phyloP scores from a whole-genome alignment of 2,113 vertebrate genomes.

The Ictalurus furcatus region DNA sequence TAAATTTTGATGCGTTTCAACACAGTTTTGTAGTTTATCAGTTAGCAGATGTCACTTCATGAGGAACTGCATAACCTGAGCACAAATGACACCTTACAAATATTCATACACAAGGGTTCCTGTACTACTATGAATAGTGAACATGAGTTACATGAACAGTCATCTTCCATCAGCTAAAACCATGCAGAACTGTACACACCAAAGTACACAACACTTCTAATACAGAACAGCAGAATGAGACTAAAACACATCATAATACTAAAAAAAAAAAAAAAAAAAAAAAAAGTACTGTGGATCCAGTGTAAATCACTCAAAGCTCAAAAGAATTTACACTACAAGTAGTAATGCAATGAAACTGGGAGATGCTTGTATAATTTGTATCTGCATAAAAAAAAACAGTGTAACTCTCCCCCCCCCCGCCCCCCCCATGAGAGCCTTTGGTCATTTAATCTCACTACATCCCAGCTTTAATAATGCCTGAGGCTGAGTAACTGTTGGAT shows the following conservation, averaged over 20 bases:
- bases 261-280: no score
- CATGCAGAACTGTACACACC: conserved; percentile 32
- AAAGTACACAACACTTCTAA: conserved; percentile 35
- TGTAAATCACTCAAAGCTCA: neutral
- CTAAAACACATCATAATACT: neutral
- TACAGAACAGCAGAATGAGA: neutral
- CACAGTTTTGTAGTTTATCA: neutral
- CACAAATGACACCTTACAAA: conserved; percentile 42
- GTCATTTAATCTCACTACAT: neutral
- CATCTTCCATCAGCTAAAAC: neutral
- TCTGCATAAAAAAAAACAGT: conserved; percentile 63
- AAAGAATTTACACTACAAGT: conserved; percentile 3
- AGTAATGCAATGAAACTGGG: neutral
- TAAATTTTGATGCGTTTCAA: neutral
- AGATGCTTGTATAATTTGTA: conserved; percentile 56
- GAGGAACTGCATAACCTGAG: conserved; percentile 13
- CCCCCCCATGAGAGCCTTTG: neutral
- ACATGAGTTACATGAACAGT: conserved; percentile 7
- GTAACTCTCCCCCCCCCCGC: neutral
- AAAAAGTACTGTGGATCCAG: neutral
- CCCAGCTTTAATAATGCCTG: conserved; percentile 16
- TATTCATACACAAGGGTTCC: conserved; percentile 10
- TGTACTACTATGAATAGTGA: conserved; percentile 13
- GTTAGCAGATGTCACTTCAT: neutral
- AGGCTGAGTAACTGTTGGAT: neutral